Conservation (phyloP, 2,113 vertebrate genomes). For the Cheirogaleus medius region DNA sequence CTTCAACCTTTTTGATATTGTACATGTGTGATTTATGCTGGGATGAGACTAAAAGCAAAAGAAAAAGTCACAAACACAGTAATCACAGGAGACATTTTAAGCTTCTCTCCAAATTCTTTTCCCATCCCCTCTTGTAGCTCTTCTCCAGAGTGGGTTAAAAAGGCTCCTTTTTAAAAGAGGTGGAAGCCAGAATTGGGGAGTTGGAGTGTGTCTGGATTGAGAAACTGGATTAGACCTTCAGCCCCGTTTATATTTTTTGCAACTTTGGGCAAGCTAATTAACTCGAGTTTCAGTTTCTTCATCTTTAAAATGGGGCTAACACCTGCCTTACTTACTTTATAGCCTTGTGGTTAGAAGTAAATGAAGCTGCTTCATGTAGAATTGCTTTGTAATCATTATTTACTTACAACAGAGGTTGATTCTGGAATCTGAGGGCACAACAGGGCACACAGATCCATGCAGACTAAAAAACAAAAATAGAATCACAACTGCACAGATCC, state of each 20-base stretch:
- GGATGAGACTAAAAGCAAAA: not conserved
- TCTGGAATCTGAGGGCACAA: not conserved
- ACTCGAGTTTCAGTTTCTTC: not conserved
- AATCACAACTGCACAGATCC: not conserved
- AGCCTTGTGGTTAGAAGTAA: not conserved
- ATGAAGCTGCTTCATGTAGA: not conserved
- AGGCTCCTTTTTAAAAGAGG: not conserved
- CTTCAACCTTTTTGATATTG: not conserved
- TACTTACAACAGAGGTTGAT: not conserved
- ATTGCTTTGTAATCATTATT: not conserved
- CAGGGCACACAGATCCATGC: not conserved
- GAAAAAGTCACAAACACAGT: not conserved
- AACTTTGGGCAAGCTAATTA: not conserved
- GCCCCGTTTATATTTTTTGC: not conserved
- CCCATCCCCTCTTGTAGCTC: not conserved
- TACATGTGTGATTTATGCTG: not conserved
- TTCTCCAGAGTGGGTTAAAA: not conserved
- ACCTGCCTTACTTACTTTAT: not conserved
- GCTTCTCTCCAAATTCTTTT: not conserved
- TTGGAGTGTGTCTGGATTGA: not conserved
- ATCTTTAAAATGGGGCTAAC: conserved; percentile 22
- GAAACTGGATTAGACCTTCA: not conserved
- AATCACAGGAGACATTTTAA: not conserved
- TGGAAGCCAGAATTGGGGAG: not conserved
- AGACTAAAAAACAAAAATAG: conserved; percentile 8